Percentiles rank a stretch among this genome's conserved stretches.
These are phyloP conservation scores for Mixornis gularis DNA, from an alignment of 2,113 vertebrate species.

Conservation along the genomic window DNA sequence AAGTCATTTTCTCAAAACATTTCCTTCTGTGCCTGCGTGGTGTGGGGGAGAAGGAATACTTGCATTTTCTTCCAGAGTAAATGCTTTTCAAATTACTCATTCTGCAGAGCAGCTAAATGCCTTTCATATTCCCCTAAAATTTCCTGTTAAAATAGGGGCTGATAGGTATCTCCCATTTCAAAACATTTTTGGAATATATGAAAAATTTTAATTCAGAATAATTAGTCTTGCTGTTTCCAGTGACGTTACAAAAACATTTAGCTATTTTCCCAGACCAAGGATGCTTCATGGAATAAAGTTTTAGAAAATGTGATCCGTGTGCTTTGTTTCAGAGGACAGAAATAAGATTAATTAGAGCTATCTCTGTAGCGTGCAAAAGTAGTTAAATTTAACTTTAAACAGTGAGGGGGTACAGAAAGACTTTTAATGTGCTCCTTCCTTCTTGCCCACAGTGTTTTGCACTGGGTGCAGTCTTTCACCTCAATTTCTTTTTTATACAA, in stretches of 20 bases:
- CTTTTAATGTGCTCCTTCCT: background rate
- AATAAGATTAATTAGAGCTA: background rate
- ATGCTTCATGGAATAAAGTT: background rate
- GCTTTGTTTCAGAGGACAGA: background rate
- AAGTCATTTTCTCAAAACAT: conserved; percentile 42
- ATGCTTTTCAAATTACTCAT: conserved; percentile 22
- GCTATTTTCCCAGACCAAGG: background rate
- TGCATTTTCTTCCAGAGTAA: background rate
- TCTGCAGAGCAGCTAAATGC: background rate
- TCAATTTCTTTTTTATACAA: background rate
- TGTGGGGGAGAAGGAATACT: background rate
- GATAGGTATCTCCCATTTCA: background rate
- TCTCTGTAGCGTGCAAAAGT: background rate
- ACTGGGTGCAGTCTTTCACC: background rate
- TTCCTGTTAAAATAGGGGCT: background rate
- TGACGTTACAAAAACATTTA: background rate
- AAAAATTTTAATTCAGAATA: background rate
- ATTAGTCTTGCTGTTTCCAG: background rate
- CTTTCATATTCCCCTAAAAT: background rate
- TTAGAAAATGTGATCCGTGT: background rate
- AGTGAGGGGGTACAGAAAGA: background rate
- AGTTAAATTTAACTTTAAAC: background rate
- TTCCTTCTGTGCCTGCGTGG: background rate
- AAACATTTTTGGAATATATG: background rate
- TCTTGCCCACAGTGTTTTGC: background rate